Evolutionary conservation across 53 echinoderm and acorn worm species (phyloP).

Genomic region (Henricia sp.): DNA sequence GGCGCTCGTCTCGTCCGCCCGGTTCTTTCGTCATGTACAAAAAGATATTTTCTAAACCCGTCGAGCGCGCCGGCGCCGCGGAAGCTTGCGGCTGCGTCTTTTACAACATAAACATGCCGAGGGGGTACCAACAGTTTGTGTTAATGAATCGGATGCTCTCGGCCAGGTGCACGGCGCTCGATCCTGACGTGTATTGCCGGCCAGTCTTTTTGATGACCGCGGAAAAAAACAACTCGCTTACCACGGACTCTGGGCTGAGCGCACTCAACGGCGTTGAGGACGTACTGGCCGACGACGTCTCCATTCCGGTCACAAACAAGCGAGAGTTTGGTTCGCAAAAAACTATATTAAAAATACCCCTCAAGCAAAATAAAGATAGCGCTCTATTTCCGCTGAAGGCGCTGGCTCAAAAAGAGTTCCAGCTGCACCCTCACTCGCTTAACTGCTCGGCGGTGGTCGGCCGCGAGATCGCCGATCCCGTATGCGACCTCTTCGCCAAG

Average conservation of each 20-base stretch:
- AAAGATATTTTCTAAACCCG: too few relatives aligned
- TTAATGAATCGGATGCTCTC: too few relatives aligned
- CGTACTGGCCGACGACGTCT: not conserved
- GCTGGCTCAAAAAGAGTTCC: constrained; percentile 18
- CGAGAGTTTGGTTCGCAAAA: too few relatives aligned
- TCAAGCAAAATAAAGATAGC: not conserved
- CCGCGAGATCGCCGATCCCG: not conserved
- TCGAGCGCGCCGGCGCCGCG: too few relatives aligned
- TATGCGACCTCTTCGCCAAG: not conserved
- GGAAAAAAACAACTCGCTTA: constrained; percentile 38
- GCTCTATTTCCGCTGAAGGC: not conserved
- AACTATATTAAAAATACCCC: not conserved
- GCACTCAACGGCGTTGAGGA: not conserved
- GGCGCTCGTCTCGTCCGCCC: too few relatives aligned
- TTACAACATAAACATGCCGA: too few relatives aligned
- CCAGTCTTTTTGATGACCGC: not conserved
- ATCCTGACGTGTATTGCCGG: too few relatives aligned
- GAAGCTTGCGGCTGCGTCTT: too few relatives aligned
- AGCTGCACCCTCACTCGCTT: constrained; percentile 24
- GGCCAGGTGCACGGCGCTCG: too few relatives aligned
- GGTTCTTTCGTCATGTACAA: too few relatives aligned
- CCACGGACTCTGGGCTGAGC: constrained; percentile 20
- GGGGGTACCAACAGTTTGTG: too few relatives aligned
- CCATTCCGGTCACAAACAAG: too few relatives aligned
- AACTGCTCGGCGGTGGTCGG: constrained; percentile 34